Conservation (phyloP, 2,797 vertebrate genomes). For the Xenops minutus region DNA sequence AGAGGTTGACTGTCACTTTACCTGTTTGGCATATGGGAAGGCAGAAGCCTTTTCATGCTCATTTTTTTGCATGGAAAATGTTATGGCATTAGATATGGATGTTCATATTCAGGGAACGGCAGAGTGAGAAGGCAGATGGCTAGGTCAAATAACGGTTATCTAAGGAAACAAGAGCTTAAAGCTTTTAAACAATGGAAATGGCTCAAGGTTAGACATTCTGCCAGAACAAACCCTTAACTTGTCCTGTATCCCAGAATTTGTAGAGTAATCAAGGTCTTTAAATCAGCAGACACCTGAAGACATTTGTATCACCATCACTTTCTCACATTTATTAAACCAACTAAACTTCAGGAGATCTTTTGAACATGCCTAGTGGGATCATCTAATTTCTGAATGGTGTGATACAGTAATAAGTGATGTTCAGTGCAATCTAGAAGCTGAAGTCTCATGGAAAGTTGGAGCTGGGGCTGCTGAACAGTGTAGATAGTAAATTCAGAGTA, state of each 20-base stretch:
- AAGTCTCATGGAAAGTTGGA: neutral
- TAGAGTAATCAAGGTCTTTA: neutral
- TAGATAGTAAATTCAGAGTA: neutral
- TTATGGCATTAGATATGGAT: neutral
- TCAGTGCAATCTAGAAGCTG: neutral
- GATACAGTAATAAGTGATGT: neutral
- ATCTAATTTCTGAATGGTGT: neutral
- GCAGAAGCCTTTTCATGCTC: neutral
- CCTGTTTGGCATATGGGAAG: neutral
- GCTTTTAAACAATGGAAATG: neutral
- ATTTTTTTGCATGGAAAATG: neutral
- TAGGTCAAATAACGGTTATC: neutral
- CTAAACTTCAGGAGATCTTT: neutral
- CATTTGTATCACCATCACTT: neutral
- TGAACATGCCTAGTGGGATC: neutral
- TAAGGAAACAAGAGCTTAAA: neutral
- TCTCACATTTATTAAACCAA: neutral
- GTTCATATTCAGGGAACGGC: neutral
- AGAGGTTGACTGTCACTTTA: neutral
- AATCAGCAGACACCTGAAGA: neutral
- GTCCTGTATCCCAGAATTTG: neutral
- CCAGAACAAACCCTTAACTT: neutral
- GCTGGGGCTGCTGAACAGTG: neutral
- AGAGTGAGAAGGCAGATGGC: neutral
- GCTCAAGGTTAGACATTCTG: neutral